These are phyloP conservation scores for Collichthys lucidus DNA, from an alignment of 2,113 vertebrate species.

Conservation along the genomic window DNA sequence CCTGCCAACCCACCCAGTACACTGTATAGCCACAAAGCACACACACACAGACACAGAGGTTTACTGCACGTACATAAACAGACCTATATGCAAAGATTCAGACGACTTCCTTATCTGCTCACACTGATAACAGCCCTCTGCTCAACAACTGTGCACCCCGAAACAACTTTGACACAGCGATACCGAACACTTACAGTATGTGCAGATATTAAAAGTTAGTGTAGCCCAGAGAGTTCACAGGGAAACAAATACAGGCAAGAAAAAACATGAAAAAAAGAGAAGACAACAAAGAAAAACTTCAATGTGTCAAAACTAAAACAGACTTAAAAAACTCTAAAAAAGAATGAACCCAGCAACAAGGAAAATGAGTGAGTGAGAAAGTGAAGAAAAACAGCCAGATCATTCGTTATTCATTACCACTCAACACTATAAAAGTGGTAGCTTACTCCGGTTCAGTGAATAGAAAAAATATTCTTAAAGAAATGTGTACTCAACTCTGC, in stretches of 20 bases:
- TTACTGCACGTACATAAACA: conserved; percentile 23
- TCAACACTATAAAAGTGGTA: conserved; percentile 48
- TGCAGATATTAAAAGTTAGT: conserved; percentile 39
- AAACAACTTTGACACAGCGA: conserved; percentile 45
- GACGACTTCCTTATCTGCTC: conserved; percentile 34
- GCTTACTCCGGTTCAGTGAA: conserved; percentile 50
- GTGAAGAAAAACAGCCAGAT: conserved; percentile 10
- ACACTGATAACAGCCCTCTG: conserved; percentile 35
- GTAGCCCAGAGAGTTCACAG: conserved; percentile 2
- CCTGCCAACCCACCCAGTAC: conserved; percentile 23
- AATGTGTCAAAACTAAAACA: conserved; percentile 18
- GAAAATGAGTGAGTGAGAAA: background rate
- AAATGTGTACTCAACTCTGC: conserved; percentile 61
- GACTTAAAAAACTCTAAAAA: background rate
- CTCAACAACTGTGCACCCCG: conserved; percentile 35
- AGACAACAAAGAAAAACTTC: conserved; percentile 5
- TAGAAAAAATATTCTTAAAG: conserved; percentile 60
- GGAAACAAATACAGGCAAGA: conserved; percentile 15
- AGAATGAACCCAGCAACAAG: conserved; percentile 11
- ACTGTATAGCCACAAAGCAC: conserved; percentile 32
- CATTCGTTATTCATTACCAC: conserved; percentile 59
- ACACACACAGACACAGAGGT: conserved; percentile 5
- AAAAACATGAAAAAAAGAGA: background rate
- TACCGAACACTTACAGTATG: conserved; percentile 36
- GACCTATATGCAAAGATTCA: conserved; percentile 16